Evolutionary conservation across 2,113 vertebrate species (phyloP), one percentile per base, ranked within the genome.

Genomic region (Hiodon alosoides): DNA sequence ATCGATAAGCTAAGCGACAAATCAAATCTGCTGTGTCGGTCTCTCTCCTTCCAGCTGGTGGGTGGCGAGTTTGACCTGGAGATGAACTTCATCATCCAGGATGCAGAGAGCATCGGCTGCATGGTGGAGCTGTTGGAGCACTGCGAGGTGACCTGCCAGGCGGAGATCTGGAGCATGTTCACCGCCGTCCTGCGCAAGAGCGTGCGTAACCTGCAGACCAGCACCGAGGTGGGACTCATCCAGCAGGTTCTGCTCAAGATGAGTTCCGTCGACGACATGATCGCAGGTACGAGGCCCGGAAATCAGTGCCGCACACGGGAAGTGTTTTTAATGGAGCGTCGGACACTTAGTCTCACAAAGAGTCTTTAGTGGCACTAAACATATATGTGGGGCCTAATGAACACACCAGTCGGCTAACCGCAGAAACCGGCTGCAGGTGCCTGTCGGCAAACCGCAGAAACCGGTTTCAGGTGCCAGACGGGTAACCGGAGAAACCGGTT

Each of bases 41-140:
- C 48, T 3, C 5, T 59, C 46, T 4, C 8, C 47, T 55, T 10
- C 53, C 85, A 99, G 97, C 90, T 98, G 84, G 97, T 99, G 86
- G 97, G 96, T 57, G 96, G 96, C 0, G 96, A 99, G 87, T 99
- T 99, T 86, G 97, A 99, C 91, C 92, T 99, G 84, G 97, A 99
- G 90, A 99, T 98, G 95, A 99, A 99, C 92, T 99, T 99, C 90
- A 99, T 99, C 88, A 99, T 99, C 88, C 96, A 98, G 87, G 97
- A 98, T 84, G 95, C 95, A 9, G 97, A 99, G 84, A 98, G 96
- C 86, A 98, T 98, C 77, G 95, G 94, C 0, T 99, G 97, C 87
- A 99, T 99, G 97, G 94, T 96, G 78, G 97, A 99, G 88, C 90
- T 99, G 81, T 89, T 99, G 90, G 96, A 97, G 81, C 96, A 98